A percentile compares a stretch with the other conserved stretches of the same genome.
phyloP scores from a whole-genome alignment of 2,888 invertebrate genomes.

The Coelogynopora nodosa region DNA sequence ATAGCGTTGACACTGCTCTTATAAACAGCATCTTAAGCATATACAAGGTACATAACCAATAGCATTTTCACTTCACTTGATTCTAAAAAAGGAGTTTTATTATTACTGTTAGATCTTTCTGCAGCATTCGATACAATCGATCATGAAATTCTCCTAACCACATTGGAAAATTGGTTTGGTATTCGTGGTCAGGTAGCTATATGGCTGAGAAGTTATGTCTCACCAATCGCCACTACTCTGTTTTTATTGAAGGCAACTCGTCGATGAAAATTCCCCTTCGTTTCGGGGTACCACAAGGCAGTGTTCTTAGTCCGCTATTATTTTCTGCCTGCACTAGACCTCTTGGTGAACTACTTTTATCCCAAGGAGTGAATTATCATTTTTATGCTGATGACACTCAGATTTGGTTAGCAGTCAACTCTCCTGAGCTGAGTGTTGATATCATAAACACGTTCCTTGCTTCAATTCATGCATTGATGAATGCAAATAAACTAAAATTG shows the following conservation, averaged over 20 bases:
- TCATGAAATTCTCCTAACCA: constrained; percentile 23
- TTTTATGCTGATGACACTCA: no score
- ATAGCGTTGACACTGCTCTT: not conserved
- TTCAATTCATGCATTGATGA: no score
- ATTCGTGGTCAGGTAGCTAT: not conserved
- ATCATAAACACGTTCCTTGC: no score
- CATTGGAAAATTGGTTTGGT: constrained; percentile 22
- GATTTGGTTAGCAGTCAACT: no score
- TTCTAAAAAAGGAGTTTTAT: constrained; percentile 21
- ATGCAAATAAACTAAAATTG: no score
- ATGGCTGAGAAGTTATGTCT: not conserved
- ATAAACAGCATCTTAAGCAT: not conserved
- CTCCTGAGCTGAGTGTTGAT: no score
- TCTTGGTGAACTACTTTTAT: no score
- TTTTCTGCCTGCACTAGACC: no score
- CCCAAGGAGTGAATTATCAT: no score
- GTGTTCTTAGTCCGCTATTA: not conserved
- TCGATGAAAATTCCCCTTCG: constrained; percentile 25
- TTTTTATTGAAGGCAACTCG: constrained; percentile 15
- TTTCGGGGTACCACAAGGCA: constrained; percentile 28
- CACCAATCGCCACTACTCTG: constrained; percentile 14
- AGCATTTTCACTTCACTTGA: constrained; percentile 13
- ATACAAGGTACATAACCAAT: constrained; percentile 14
- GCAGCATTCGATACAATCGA: constrained; percentile 1
- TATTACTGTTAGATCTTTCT: constrained; percentile 26